phyloP scores from a whole-genome alignment of 1,140 invertebrate species.

The Rhopalosiphum maidis region DNA sequence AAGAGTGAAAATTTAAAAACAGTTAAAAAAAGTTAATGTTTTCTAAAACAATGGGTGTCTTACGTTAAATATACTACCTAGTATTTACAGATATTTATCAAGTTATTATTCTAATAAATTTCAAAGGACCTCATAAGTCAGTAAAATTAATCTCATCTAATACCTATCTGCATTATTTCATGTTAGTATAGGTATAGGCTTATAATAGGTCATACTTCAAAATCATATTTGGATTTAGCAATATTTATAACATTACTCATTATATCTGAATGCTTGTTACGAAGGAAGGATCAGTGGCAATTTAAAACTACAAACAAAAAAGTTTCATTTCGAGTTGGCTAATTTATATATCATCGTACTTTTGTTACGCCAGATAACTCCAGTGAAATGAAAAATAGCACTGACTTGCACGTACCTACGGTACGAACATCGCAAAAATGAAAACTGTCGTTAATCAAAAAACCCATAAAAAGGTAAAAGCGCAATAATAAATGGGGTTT shows the following conservation, averaged over 20 bases:
- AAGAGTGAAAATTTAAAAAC: background rate
- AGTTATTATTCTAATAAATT: background rate
- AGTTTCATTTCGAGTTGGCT: conserved; percentile 32
- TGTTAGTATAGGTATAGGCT: background rate
- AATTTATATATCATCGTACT: conserved; percentile 54
- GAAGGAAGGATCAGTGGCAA: background rate
- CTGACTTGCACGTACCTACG: conserved; percentile 27
- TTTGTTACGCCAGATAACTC: conserved; percentile 38
- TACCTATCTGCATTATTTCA: background rate
- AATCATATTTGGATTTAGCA: background rate
- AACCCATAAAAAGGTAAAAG: conserved; percentile 49
- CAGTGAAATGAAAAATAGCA: conserved; percentile 47
- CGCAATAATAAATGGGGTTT: conserved; percentile 46
- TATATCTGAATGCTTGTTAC: background rate
- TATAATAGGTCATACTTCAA: background rate
- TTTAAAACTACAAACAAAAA: conserved; percentile 35
- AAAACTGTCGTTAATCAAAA: conserved; percentile 55
- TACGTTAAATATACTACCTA: background rate
- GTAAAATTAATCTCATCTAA: background rate
- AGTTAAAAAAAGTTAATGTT: background rate
- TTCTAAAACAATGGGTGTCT: background rate
- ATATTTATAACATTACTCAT: conserved; percentile 16
- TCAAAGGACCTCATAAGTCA: background rate
- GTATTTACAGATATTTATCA: background rate
- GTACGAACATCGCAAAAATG: conserved; percentile 42